phyloP scores from a whole-genome alignment of 2,888 invertebrate genomes.

The Caprella mutica region DNA sequence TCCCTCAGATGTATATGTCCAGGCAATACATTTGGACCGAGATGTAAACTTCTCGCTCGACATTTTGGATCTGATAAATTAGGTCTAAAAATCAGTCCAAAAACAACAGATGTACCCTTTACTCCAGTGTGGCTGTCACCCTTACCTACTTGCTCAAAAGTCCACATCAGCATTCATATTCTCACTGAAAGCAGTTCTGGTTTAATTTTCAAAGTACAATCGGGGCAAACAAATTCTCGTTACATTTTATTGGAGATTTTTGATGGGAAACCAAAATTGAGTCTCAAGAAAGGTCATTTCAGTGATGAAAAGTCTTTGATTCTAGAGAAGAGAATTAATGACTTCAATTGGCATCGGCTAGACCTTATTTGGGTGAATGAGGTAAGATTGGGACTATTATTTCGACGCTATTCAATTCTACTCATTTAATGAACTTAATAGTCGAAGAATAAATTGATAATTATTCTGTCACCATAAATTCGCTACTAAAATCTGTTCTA shows the following conservation, averaged over 20 bases:
- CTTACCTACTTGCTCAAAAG: slow-evolving; percentile 72
- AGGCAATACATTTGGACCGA: slow-evolving; percentile 66
- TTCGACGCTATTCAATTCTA: neutral
- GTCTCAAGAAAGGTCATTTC: slow-evolving; percentile 78
- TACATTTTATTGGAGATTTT: slow-evolving; percentile 44
- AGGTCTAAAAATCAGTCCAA: neutral
- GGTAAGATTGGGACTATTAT: slow-evolving; percentile 37
- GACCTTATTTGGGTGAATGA: slow-evolving; percentile 56
- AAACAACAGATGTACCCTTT: neutral
- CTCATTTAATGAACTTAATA: too few relatives aligned
- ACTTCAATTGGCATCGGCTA: slow-evolving; percentile 76
- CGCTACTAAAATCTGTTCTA: too few relatives aligned
- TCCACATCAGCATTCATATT: slow-evolving; percentile 68
- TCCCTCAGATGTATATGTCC: slow-evolving; percentile 62
- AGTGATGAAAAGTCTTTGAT: slow-evolving; percentile 52
- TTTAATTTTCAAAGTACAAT: neutral
- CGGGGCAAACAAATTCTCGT: neutral
- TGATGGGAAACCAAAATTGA: slow-evolving; percentile 67
- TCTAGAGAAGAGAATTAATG: slow-evolving; percentile 49
- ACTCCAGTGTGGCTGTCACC: slow-evolving; percentile 79
- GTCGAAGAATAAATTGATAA: too few relatives aligned
- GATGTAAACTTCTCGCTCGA: slow-evolving; percentile 48
- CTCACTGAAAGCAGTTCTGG: slow-evolving; percentile 46
- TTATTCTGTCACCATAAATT: too few relatives aligned
- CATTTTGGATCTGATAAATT: slow-evolving; percentile 13